Percentiles rank a stretch among this genome's conserved stretches.
These are phyloP conservation scores for Sphenopsis melanotis DNA, from an alignment of 2,797 vertebrate species.

Conservation along the genomic window DNA sequence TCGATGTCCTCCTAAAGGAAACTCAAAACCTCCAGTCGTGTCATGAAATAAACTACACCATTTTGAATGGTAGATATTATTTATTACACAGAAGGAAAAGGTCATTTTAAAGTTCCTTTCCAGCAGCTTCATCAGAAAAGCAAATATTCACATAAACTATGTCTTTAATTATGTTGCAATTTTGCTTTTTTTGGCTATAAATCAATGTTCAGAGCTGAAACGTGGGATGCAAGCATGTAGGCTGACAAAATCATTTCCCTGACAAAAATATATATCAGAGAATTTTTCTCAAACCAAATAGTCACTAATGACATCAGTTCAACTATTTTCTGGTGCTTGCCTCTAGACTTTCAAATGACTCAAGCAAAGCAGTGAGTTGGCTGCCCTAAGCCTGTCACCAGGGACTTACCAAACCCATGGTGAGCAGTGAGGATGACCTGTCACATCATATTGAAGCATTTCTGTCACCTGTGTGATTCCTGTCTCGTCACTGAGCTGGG, in stretches of 20 bases:
- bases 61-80: not conserved
- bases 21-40: not conserved
- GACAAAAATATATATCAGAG: not conserved
- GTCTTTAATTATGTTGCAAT: not conserved
- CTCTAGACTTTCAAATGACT: constrained; percentile 4
- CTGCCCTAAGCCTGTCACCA: not conserved
- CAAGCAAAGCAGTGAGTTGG: not conserved
- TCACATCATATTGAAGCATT: not conserved
- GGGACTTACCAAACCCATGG: not conserved
- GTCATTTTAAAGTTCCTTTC: not conserved
- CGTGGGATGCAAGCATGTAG: not conserved
- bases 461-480: not conserved
- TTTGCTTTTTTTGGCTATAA: not conserved
- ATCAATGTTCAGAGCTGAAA: not conserved
- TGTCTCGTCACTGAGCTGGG: not conserved
- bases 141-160: not conserved
- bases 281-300: constrained; percentile 1
- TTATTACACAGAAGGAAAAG: not conserved
- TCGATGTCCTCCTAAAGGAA: not conserved
- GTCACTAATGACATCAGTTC: not conserved
- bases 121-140: not conserved
- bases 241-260: not conserved
- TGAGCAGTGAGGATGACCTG: not conserved
- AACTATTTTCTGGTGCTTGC: not conserved
- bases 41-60: constrained; percentile 7